Base-by-base conservation (phyloP, 1,140 invertebrate species). In the Cotesia glomerata region DNA sequence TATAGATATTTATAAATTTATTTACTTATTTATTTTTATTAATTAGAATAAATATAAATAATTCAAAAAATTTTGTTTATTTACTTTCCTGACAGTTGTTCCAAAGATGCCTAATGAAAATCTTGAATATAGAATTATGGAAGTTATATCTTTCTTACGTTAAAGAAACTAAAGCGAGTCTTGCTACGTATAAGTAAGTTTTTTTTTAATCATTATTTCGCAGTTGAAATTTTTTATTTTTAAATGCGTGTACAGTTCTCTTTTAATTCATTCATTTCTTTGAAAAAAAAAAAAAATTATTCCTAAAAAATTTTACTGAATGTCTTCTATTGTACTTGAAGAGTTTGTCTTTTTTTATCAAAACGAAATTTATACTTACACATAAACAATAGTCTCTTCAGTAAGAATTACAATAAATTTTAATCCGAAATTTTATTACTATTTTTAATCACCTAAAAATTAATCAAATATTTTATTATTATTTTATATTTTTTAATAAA, bases 111-210 rank as follows among this genome's bases (percentile, higher is more conserved):
- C 91, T 99, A 16, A 97, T 98, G 86, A 98, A 99, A 91, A 97
- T 98, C 72, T 91, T 99, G 51, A 98, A 99, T 88, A 99, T 99
- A 77, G 98, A 99, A 85, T 88, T 99, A 65, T 99, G 98, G 98
- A 96, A 98, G 85, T 90, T 97, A 13, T 99, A 99, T 86, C 90
- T 99, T 49, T 94, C 93, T 78, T 99, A 99, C 88, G 97, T 99
- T 11, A 98, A 98, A 89, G 97, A 99, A 85, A 98, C 97, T 0
- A 99, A 99, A 88, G 93, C 94, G 63, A 93, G 93, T 76, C 89
- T 98, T 59, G 92, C 96, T 13, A 97, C 95, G 0, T 98, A 97
- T 88, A 97, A 97, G 96, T 98, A 91, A 90, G 92, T 91, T 81
- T 49, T 35, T 16, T 39, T 67, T 63, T 36, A 36, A 51, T n/a